Percentiles rank a stretch among this genome's conserved stretches.
These are phyloP conservation scores for Pteruthius melanotis DNA, from an alignment of 2,113 vertebrate genomes.

Conservation along the genomic window DNA sequence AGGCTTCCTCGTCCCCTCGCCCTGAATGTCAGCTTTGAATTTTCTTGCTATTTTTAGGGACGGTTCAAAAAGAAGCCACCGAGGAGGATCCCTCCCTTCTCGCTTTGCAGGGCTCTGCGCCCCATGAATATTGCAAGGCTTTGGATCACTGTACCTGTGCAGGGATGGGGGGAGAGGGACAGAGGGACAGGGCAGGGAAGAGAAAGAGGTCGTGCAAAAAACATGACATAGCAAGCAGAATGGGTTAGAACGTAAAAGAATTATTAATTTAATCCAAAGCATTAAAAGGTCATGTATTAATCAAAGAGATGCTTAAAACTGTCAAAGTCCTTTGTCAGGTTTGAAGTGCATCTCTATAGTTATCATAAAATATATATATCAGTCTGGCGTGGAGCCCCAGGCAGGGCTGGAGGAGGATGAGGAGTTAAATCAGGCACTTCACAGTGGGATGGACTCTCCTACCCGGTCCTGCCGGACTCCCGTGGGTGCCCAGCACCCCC, in stretches of 20 bases:
- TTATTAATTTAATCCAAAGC: constrained; percentile 59
- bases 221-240: not conserved
- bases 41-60: constrained; percentile 66
- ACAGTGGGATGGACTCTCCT: not conserved
- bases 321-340: constrained; percentile 55
- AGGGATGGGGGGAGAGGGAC: not conserved
- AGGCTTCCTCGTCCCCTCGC: constrained; percentile 47
- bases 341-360: constrained; percentile 48
- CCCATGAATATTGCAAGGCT: not conserved
- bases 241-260: constrained; percentile 27
- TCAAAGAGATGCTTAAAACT: constrained; percentile 62
- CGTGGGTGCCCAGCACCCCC: not conserved
- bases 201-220: not conserved
- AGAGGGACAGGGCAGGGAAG: not conserved
- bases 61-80: not conserved
- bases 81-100: constrained; percentile 24
- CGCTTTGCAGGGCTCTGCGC: not conserved
- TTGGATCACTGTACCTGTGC: not conserved
- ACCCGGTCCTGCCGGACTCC: not conserved
- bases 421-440: accelerated
- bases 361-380: constrained; percentile 60
- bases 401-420: not conserved
- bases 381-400: constrained; percentile 18
- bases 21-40: constrained; percentile 64
- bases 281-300: constrained; percentile 59